A percentile compares a stretch with the other conserved stretches of the same genome.
Evolutionary conservation across 2,797 vertebrate genomes (phyloP).

Genomic region (Xenops minutus): DNA sequence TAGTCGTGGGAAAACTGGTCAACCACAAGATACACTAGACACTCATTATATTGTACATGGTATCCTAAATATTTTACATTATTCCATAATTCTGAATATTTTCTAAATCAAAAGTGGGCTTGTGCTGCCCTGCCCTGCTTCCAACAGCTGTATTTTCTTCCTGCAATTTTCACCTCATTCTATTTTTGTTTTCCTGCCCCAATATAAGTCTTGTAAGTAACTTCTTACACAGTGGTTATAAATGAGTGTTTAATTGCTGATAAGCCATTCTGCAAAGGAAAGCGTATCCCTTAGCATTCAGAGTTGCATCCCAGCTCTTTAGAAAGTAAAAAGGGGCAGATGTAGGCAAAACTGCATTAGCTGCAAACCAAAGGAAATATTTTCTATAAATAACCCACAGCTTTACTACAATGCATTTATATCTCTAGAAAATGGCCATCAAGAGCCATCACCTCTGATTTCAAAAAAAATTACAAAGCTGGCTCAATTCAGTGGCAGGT

Average conservation of each 20-base stretch:
- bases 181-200: neutral
- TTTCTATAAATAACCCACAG: neutral
- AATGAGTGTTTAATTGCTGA: neutral
- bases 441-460: neutral
- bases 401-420: neutral
- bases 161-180: neutral
- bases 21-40: neutral
- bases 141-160: neutral
- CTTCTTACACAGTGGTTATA: neutral
- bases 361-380: neutral
- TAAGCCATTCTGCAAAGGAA: neutral
- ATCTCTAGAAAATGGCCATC: neutral
- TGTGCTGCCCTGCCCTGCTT: neutral
- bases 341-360: neutral
- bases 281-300: neutral
- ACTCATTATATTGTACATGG: neutral
- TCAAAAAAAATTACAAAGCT: neutral
- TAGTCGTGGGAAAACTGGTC: neutral
- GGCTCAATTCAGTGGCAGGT: neutral
- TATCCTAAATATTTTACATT: neutral
- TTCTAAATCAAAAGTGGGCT: neutral
- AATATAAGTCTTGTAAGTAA: neutral
- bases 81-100: neutral
- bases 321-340: neutral
- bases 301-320: neutral